Evolutionary conservation across 2,113 vertebrate genomes (phyloP).

Genomic region (Genyomyrus donnyi): DNA sequence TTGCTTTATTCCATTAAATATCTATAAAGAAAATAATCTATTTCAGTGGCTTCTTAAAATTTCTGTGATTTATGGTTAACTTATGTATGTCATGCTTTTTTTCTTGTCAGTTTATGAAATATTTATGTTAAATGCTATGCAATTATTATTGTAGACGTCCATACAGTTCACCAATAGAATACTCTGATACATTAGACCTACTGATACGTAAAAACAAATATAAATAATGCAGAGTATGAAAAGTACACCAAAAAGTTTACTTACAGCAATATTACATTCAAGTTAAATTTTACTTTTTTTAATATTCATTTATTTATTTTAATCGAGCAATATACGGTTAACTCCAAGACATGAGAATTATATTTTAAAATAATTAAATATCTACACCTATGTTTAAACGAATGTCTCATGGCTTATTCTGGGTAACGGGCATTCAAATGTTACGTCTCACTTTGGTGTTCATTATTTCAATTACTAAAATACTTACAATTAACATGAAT

Average conservation of each 20-base stretch:
- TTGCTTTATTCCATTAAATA: background rate
- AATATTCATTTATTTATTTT: background rate
- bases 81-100: conserved; percentile 11
- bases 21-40: background rate
- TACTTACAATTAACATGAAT: background rate
- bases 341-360: background rate
- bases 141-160: background rate
- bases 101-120: conserved; percentile 8
- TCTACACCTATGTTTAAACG: background rate
- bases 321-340: background rate
- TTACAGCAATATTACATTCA: background rate
- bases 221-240: background rate
- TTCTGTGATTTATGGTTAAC: background rate
- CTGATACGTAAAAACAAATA: background rate
- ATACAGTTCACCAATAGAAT: background rate
- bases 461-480: background rate
- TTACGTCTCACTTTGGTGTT: background rate
- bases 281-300: background rate
- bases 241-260: background rate
- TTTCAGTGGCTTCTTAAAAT: background rate
- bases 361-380: background rate
- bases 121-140: background rate
- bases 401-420: background rate
- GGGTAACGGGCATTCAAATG: background rate
- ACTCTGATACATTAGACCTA: background rate